A percentile compares a stretch with the other conserved stretches of the same genome.
Conservation (phyloP, 2,888 invertebrate species). For the Theretra japonica region DNA sequence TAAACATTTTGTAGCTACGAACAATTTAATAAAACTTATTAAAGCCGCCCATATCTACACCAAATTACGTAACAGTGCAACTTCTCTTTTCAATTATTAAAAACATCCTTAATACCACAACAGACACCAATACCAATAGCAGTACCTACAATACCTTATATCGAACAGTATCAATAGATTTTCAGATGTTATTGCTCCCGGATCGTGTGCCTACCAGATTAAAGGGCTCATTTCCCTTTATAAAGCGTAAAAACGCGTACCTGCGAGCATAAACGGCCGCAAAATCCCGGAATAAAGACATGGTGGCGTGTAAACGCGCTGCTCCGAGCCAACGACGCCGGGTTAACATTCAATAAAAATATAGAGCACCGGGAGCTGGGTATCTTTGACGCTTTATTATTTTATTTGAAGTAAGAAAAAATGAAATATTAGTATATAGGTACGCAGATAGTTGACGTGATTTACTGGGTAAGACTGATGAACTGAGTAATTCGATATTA, state of each 20-base stretch:
- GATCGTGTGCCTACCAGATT: neutral
- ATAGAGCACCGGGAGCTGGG: slow-evolving; percentile 1
- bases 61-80: too few relatives aligned
- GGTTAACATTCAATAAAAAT: slow-evolving; percentile 41
- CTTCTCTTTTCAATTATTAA: too few relatives aligned
- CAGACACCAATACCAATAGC: neutral
- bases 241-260: neutral
- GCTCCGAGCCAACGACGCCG: slow-evolving; percentile 26
- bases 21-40: too few relatives aligned
- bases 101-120: too few relatives aligned
- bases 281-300: slow-evolving; percentile 24
- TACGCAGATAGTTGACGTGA: too few relatives aligned
- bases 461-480: too few relatives aligned
- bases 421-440: too few relatives aligned
- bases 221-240: slow-evolving; percentile 16
- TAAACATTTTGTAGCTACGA: too few relatives aligned
- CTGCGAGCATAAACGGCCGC: slow-evolving; percentile 5
- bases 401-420: too few relatives aligned
- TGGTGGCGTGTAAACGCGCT: slow-evolving; percentile 11
- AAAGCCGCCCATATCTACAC: too few relatives aligned
- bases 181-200: slow-evolving; percentile 4
- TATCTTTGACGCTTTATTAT: neutral
- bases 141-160: neutral
- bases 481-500: too few relatives aligned
- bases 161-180: neutral